Conservation (phyloP, 2,888 invertebrate species). For the Salpingus planirostris region DNA sequence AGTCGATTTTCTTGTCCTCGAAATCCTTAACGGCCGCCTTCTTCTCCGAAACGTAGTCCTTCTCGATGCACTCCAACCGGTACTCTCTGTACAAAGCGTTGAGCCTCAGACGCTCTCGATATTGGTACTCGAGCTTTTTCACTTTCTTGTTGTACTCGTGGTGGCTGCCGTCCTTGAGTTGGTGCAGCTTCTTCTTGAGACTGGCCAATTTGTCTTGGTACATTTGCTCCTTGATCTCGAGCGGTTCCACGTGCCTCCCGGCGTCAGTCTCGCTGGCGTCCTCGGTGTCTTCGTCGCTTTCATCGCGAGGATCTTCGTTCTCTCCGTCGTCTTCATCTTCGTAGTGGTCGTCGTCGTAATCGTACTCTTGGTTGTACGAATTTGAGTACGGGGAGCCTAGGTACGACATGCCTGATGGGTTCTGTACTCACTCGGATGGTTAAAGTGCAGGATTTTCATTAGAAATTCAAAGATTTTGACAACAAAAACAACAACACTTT, state of each 20-base stretch:
- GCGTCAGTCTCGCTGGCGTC: conserved; percentile 95
- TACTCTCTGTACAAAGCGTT: conserved; percentile 72
- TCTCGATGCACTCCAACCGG: conserved; percentile 77
- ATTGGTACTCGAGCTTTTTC: conserved; percentile 71
- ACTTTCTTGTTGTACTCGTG: conserved; percentile 78
- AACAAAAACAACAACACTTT: too few species aligned
- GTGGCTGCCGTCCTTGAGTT: conserved; percentile 76
- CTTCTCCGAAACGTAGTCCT: conserved; percentile 80
- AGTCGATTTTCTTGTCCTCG: conserved; percentile 88
- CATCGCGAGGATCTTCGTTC: conserved; percentile 51
- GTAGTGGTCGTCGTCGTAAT: conserved; percentile 64
- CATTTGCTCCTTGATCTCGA: conserved; percentile 83
- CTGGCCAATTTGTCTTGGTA: conserved; percentile 85
- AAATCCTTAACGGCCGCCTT: conserved; percentile 85
- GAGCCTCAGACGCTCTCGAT: conserved; percentile 68
- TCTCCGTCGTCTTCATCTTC: conserved; percentile 64
- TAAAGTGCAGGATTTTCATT: too few species aligned
- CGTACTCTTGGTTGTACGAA: conserved; percentile 56
- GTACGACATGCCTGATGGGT: too few species aligned
- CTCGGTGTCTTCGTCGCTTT: conserved; percentile 74
- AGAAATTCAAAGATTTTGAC: too few species aligned
- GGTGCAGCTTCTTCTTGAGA: conserved; percentile 82
- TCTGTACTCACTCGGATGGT: too few species aligned
- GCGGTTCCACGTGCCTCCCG: conserved; percentile 69
- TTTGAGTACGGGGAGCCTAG: conserved; percentile 61